Conservation (phyloP, 2,888 invertebrate species). For the Rotaria socialis region DNA sequence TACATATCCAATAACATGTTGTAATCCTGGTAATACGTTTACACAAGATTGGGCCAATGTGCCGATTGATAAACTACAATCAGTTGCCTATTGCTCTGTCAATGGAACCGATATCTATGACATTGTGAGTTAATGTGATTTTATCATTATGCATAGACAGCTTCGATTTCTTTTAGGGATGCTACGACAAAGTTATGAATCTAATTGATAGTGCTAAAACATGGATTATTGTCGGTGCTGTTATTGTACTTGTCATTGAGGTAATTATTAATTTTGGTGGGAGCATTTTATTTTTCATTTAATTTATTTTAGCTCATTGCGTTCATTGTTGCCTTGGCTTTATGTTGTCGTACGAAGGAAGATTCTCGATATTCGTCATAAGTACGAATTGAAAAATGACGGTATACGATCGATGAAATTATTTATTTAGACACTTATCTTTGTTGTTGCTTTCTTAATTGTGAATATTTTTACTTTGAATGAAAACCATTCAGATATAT, state of each 20-base stretch:
- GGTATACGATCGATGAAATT: no score
- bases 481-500: not conserved
- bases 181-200: constrained; percentile 37
- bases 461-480: not conserved
- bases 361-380: not conserved
- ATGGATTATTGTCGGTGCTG: constrained; percentile 14
- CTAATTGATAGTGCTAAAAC: not conserved
- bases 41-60: not conserved
- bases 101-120: constrained; percentile 26
- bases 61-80: not conserved
- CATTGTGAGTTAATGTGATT: constrained; percentile 2
- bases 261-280: constrained; percentile 32
- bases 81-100: not conserved
- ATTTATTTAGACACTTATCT: not conserved
- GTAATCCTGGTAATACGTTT: not conserved
- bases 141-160: not conserved
- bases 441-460: not conserved
- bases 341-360: not conserved
- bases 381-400: no score
- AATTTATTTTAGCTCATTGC: not conserved
- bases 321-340: not conserved
- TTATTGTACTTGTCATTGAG: constrained; percentile 38
- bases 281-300: not conserved
- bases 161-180: constrained; percentile 37
- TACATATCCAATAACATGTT: constrained; percentile 8